Evolutionary conservation across 2,797 vertebrate genomes (phyloP).

Genomic region (Urosaurus nigricauda): DNA sequence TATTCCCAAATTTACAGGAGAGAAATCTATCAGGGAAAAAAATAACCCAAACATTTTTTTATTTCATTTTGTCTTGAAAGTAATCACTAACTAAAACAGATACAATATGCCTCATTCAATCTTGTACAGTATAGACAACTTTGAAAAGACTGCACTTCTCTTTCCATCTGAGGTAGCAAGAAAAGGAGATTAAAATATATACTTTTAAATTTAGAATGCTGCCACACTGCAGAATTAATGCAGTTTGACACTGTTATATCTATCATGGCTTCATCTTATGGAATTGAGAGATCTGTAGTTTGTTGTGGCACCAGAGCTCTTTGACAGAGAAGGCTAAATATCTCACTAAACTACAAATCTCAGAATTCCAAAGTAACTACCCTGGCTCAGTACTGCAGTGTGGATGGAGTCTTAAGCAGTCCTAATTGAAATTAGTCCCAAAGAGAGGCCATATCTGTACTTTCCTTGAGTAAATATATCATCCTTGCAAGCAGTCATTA

Average conservation of each 20-base stretch:
- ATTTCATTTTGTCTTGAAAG: conserved; percentile 42
- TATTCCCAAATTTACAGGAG: conserved; percentile 54
- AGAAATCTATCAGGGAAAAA: conserved; percentile 49
- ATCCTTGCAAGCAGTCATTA: not conserved
- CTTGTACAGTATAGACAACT: not conserved
- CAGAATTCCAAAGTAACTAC: no score
- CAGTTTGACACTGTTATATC: no score
- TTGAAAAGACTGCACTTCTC: not conserved
- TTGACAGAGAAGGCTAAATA: no score
- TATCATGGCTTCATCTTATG: no score
- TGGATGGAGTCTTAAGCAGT: not conserved
- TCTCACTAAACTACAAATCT: no score
- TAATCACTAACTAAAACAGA: conserved; percentile 11
- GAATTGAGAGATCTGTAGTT: no score
- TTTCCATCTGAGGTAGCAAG: not conserved
- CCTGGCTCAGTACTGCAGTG: no score
- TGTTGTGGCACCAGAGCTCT: no score
- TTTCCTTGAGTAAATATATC: not conserved
- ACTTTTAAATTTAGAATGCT: not conserved
- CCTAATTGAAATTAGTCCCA: not conserved
- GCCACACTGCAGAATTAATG: no score
- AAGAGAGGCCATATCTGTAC: not conserved
- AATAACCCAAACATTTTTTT: conserved; percentile 10
- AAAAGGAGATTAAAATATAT: not conserved
- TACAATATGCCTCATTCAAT: not conserved